phyloP scores from a whole-genome alignment of 2,113 vertebrate genomes.

The Bostrychus sinensis region DNA sequence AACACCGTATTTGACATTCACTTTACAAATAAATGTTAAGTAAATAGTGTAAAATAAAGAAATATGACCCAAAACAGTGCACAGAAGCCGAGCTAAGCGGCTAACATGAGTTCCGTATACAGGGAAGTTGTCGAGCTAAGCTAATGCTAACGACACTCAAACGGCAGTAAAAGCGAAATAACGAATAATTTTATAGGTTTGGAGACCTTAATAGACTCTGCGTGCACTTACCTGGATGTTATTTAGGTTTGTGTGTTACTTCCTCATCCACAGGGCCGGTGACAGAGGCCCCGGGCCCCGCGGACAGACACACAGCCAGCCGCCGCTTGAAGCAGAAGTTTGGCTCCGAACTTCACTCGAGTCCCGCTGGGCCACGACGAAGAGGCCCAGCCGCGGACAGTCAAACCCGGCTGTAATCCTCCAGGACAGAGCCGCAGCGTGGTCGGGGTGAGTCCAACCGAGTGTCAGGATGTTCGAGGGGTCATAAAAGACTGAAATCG shows the following conservation, averaged over 20 bases:
- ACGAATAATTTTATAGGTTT: background rate
- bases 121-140: constrained; percentile 65
- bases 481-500: background rate
- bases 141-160: constrained; percentile 50
- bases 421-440: background rate
- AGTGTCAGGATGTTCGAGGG: background rate
- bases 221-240: constrained; percentile 63
- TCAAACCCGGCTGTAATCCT: constrained; percentile 1
- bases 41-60: background rate
- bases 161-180: background rate
- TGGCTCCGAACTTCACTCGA: constrained; percentile 76
- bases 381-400: constrained; percentile 47
- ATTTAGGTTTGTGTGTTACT: constrained; percentile 34
- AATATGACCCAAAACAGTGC: background rate
- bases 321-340: constrained; percentile 74
- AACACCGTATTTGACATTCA: background rate
- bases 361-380: constrained; percentile 72
- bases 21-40: background rate
- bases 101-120: constrained; percentile 26
- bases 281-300: constrained; percentile 75
- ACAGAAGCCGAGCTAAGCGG: constrained; percentile 2
- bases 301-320: constrained; percentile 67
- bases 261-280: constrained; percentile 80
- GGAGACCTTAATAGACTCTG: background rate
- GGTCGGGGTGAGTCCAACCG: background rate